phyloP scores from a whole-genome alignment of 2,888 invertebrate genomes.

The Timandra comae region DNA sequence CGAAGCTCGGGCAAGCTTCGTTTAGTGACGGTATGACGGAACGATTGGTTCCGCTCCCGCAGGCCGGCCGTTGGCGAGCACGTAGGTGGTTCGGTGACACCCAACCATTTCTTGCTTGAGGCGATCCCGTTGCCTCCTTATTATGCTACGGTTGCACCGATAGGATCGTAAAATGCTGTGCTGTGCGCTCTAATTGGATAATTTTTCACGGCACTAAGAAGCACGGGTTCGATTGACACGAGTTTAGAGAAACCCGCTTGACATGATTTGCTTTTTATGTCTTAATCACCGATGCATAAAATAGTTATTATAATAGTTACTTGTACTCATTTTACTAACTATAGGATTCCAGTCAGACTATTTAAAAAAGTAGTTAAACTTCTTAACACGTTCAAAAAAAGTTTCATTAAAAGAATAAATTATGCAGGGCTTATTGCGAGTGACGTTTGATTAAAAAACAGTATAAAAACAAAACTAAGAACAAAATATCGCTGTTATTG shows the following conservation, averaged over 20 bases:
- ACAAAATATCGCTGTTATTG: conserved; percentile 52
- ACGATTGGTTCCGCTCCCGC: conserved; percentile 63
- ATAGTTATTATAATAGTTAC: too few relatives aligned
- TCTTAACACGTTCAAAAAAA: too few relatives aligned
- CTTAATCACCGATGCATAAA: conserved; percentile 35
- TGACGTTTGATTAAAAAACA: conserved; percentile 3
- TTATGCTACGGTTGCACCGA: conserved; percentile 59
- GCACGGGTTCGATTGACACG: conserved; percentile 45
- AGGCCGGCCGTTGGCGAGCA: conserved; percentile 40
- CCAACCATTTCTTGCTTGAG: conserved; percentile 57
- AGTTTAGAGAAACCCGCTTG: conserved; percentile 28
- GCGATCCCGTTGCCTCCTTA: conserved; percentile 63
- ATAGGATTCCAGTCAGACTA: too few relatives aligned
- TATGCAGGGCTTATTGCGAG: background rate
- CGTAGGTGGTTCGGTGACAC: conserved; percentile 66
- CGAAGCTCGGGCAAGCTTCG: conserved; percentile 56
- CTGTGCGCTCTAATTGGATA: conserved; percentile 59
- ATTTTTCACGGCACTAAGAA: conserved; percentile 56
- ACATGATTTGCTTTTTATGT: conserved; percentile 41
- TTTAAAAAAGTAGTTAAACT: too few relatives aligned
- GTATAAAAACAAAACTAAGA: conserved; percentile 4
- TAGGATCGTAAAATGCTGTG: conserved; percentile 55
- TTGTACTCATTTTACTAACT: too few relatives aligned
- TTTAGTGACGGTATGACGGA: conserved; percentile 65
- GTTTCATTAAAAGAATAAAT: too few relatives aligned